Evolutionary conservation across 2,113 vertebrate species (phyloP).

Genomic region (Myrmecophaga tridactyla): DNA sequence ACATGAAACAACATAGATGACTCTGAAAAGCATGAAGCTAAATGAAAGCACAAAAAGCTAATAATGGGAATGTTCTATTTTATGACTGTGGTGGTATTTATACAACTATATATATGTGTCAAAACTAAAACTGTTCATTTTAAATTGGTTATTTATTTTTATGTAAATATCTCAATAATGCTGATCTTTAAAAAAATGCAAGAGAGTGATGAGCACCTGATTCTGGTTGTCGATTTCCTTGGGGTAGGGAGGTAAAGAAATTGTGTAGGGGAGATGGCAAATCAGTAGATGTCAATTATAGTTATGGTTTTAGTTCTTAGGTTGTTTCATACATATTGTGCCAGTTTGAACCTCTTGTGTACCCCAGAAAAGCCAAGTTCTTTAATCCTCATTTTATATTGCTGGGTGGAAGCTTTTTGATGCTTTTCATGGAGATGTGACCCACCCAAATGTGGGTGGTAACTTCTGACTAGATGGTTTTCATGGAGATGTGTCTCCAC

Average conservation of each 20-base stretch:
- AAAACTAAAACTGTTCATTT: background rate
- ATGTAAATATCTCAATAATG: background rate
- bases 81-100: background rate
- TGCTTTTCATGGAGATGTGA: no score
- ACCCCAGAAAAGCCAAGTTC: no score
- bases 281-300: background rate
- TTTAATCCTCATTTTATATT: no score
- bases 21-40: background rate
- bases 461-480: no score
- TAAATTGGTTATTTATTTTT: background rate
- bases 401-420: no score
- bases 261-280: background rate
- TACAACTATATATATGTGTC: background rate
- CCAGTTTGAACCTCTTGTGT: no score
- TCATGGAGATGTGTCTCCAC: no score
- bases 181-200: background rate
- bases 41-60: constrained; percentile 7
- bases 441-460: no score
- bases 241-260: background rate
- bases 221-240: background rate
- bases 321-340: background rate
- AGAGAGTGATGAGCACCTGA: background rate
- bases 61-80: background rate
- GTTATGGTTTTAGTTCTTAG: background rate
- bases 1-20: background rate